These are phyloP conservation scores for Syngnathoides biaculeatus DNA, from an alignment of 2,113 vertebrate genomes.

Conservation along the genomic window DNA sequence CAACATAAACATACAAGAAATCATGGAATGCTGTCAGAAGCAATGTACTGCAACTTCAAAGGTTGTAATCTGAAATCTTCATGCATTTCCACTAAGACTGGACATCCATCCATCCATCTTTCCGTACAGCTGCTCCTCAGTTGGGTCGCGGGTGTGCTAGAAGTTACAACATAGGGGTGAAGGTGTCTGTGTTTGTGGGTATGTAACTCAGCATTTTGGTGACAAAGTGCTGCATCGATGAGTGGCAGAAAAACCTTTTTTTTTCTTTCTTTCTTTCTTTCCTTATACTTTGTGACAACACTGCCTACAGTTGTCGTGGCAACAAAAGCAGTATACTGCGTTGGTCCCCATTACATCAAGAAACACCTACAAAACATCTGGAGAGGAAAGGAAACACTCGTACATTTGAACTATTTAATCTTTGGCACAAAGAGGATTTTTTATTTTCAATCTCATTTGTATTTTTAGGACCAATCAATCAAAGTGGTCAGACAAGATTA, in stretches of 20 bases:
- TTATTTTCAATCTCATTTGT: conserved; percentile 33
- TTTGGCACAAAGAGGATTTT: conserved; percentile 15
- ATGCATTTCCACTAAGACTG: neutral
- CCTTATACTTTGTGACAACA: too few relatives aligned
- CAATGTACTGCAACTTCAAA: neutral
- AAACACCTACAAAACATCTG: too few relatives aligned
- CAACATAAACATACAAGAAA: neutral
- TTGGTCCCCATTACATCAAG: neutral
- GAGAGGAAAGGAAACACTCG: neutral
- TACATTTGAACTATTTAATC: conserved; percentile 26
- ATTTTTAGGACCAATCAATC: conserved; percentile 11
- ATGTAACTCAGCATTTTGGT: too few relatives aligned
- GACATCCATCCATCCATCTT: too few relatives aligned
- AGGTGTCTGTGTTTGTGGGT: too few relatives aligned
- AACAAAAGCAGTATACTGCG: neutral
- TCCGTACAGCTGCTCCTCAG: too few relatives aligned
- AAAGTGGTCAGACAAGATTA: conserved; percentile 17
- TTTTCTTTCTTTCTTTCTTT: too few relatives aligned
- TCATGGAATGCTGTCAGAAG: neutral
- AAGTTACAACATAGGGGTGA: too few relatives aligned
- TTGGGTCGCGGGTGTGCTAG: too few relatives aligned
- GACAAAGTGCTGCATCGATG: too few relatives aligned
- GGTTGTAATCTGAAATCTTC: neutral
- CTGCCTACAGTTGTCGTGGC: too few relatives aligned
- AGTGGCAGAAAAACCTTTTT: too few relatives aligned